Evolutionary conservation across 53 echinoderm and acorn worm species (phyloP).

Genomic region (Holothuria scabra): DNA sequence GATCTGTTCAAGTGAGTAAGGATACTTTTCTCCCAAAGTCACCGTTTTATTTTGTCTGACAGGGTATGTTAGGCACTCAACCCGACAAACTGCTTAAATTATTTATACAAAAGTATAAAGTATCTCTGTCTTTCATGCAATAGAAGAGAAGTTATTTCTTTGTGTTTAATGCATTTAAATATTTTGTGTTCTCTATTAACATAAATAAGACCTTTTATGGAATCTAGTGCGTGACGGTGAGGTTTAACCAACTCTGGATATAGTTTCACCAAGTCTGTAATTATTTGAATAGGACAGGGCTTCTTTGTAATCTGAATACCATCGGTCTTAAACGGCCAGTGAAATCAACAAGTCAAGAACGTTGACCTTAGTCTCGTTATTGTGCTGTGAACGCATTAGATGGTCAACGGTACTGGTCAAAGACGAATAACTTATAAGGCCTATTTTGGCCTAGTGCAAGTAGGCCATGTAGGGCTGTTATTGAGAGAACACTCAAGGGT

Average conservation of each 20-base stretch:
- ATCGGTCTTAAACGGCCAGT: not conserved
- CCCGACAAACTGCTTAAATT: slow-evolving; percentile 11
- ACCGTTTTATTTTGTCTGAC: not conserved
- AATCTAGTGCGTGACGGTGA: not conserved
- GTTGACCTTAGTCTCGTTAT: too few species aligned
- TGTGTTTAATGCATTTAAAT: not conserved
- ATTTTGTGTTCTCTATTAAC: slow-evolving; percentile 26
- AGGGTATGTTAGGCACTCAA: slow-evolving; percentile 6
- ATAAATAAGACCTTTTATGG: slow-evolving; percentile 28
- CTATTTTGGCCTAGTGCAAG: too few species aligned
- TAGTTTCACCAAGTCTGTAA: slow-evolving; percentile 10
- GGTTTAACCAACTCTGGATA: slow-evolving; percentile 17
- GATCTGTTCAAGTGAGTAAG: too few species aligned
- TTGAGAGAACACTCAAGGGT: too few species aligned
- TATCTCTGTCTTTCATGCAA: not conserved
- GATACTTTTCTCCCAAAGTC: too few species aligned
- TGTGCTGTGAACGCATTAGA: too few species aligned
- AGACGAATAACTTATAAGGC: too few species aligned
- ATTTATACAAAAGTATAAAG: slow-evolving; percentile 18
- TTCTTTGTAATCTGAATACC: slow-evolving; percentile 22
- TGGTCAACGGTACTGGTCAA: too few species aligned
- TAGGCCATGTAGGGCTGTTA: too few species aligned
- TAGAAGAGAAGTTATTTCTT: not conserved
- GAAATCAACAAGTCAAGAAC: too few species aligned
- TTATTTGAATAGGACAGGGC: slow-evolving; percentile 16